Evolutionary conservation across 2,888 invertebrate genomes (phyloP), one percentile per base, ranked within the genome.

Genomic region (Caenorhabditis sp.): DNA sequence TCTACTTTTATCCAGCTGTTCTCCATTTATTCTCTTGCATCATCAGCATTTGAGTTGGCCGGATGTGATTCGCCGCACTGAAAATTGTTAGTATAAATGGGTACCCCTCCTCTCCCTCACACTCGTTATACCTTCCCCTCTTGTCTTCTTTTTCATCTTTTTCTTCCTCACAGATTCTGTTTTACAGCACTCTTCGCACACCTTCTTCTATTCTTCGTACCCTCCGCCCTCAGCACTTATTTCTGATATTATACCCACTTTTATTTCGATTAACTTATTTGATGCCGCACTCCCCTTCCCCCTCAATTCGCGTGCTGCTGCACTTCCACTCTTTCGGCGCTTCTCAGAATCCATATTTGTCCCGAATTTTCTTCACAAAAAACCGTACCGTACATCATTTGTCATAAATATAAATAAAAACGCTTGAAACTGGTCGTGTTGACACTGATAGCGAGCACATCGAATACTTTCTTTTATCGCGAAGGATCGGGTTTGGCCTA

Each of bases 221-320:
- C n/a, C n/a, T n/a, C n/a, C n/a, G n/a, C 24, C n/a, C 13, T 48
- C 6, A 48, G 22, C 20, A 3, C 8, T 17, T 26, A 22, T 48
- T 48, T 48, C 7, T n/a, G 9, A n/a, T 17, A 15, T 24, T n/a
- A n/a, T 8, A 53, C 37, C 13, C 22, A 37, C n/a, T n/a, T n/a
- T n/a, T n/a, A 22, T 37, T 26, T 56, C n/a, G 43, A 56, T 56
- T 56, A 56, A 56, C 56, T 56, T 56, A 56, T 56, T 56, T n/a
- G n/a, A n/a, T n/a, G n/a, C n/a, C n/a, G n/a, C n/a, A n/a, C n/a
- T 41, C 39, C 22, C 24, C 24, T 9, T 17, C n/a, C 30, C 7
- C 32, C 35, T 15, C 52, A n/a, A n/a, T n/a, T 32, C 32, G 2
- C 32, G 11, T 41, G 9, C 17, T 15, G 8, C 17, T 37, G 26